Conservation (phyloP, 2,113 vertebrate genomes). For the Vireo altiloquus region DNA sequence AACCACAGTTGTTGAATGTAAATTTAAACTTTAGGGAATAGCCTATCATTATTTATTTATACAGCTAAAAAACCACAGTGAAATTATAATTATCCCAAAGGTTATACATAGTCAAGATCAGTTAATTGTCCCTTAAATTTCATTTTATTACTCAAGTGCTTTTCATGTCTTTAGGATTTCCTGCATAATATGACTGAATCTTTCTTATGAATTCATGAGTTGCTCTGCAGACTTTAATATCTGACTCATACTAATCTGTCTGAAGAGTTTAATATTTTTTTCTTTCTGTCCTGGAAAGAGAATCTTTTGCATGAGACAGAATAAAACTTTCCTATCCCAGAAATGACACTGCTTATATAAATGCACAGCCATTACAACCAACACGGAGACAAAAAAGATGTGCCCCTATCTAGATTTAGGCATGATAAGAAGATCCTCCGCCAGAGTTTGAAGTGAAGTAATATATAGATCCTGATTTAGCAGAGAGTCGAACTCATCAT, state of each 20-base stretch:
- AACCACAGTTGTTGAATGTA: neutral
- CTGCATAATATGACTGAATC: neutral
- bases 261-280: neutral
- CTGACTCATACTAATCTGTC: neutral
- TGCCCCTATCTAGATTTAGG: neutral
- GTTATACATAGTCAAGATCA: neutral
- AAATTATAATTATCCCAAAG: neutral
- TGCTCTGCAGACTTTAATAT: neutral
- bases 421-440: neutral
- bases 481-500: neutral
- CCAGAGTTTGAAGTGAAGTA: neutral
- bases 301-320: neutral
- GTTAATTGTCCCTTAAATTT: conserved; percentile 10
- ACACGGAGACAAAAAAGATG: neutral
- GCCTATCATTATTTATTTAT: neutral
- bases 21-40: neutral
- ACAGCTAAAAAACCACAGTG: neutral
- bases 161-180: neutral
- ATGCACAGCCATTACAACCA: neutral
- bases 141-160: neutral
- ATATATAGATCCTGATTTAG: neutral
- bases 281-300: neutral
- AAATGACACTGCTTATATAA: neutral
- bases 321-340: neutral
- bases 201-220: neutral